Evolutionary conservation across 2,113 vertebrate species (phyloP), one percentile per base, ranked within the genome.

Genomic region (Echinops telfairi): DNA sequence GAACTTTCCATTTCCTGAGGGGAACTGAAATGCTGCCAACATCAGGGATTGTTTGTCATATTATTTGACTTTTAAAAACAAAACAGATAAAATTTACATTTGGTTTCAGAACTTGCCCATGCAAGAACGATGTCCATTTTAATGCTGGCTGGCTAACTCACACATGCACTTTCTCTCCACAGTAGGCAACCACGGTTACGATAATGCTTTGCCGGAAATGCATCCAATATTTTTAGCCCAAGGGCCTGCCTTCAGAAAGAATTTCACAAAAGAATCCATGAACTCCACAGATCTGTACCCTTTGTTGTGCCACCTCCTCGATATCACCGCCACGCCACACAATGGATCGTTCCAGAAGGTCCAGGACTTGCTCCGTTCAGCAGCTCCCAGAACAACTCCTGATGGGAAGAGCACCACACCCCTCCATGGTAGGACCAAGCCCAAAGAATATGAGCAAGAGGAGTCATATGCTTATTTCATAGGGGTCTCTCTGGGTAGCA

Each of bases 131-230:
- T 94, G 92, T 88, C 91, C 57, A 25, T 38, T 40, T 60, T 14
- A 36, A 73, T 79, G 84, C 38, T 80, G 84, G 88, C 47, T 92
- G 87, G 92, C 40, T 96, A 89, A 97, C 92, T 36, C 53, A 29
- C 29, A 81, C 58, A 87, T 96, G 66, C 86, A 0, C 97, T 89
- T 95, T 97, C 94, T 95, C 91, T 97, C 97, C 96, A 84, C 97
- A 99, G 99, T 98, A 96, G 99, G 99, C 90, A 99, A 99, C 98
- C 99, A 99, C 0, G 99, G 99, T 92, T 99, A 99, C 36, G 98
- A 99, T 98, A 99, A 99, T 97, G 90, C 90, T 10, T 36, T 99
- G 17, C 98, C 97, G 88, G 99, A 98, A 98, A 99, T 99, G 99
- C 99, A 99, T 87, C 98, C 99, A 0, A 97, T 99, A 85, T 99